These are phyloP conservation scores for Columba janthina DNA, from an alignment of 2,113 vertebrate species.

Conservation along the genomic window DNA sequence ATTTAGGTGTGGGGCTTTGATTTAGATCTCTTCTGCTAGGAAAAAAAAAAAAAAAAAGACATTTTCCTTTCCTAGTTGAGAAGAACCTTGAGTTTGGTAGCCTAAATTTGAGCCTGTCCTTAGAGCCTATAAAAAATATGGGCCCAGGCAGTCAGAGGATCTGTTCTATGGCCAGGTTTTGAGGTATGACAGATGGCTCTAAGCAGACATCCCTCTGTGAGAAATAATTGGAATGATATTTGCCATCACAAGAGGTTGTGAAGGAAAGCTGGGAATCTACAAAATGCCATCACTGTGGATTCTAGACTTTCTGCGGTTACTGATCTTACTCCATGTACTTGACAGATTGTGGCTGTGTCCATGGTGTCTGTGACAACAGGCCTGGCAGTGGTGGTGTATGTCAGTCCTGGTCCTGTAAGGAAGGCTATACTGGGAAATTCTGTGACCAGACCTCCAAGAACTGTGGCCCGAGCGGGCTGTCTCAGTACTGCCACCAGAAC, in stretches of 20 bases:
- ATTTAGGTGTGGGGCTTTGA: background rate
- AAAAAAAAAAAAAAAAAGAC: background rate
- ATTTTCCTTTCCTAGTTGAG: background rate
- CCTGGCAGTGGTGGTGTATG: slow-evolving; percentile 86
- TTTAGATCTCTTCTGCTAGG: background rate
- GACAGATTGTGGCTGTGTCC: slow-evolving; percentile 89
- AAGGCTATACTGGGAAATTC: slow-evolving; percentile 82
- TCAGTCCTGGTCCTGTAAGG: slow-evolving; percentile 82
- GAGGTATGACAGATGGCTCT: background rate
- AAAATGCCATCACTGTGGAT: background rate
- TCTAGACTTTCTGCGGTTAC: background rate
- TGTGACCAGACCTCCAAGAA: slow-evolving; percentile 79
- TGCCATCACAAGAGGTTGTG: background rate
- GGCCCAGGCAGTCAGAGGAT: background rate
- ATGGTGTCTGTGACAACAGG: slow-evolving; percentile 95
- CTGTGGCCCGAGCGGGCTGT: slow-evolving; percentile 74
- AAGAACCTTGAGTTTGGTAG: background rate
- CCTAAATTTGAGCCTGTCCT: background rate
- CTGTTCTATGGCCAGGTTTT: background rate
- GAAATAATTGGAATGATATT: background rate
- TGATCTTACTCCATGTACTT: background rate
- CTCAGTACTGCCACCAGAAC: slow-evolving; percentile 83
- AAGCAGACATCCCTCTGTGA: background rate
- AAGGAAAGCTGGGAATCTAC: background rate
- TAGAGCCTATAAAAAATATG: background rate